Conservation (phyloP, 2,888 invertebrate genomes). For the Lymantria dispar region DNA sequence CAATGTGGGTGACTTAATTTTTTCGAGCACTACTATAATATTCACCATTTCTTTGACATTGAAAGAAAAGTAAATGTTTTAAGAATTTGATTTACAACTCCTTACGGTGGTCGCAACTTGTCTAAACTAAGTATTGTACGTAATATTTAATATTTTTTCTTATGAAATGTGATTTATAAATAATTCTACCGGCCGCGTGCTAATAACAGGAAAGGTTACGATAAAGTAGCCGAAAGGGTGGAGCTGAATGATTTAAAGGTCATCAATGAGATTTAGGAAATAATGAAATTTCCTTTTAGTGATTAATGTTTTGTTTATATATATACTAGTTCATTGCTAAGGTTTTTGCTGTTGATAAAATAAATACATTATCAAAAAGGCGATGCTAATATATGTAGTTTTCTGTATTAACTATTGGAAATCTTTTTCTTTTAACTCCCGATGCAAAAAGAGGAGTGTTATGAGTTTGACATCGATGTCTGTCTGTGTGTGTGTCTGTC, state of each 20-base stretch:
- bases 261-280: neutral
- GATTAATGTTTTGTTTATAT: neutral
- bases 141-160: slow-evolving; percentile 5
- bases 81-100: neutral
- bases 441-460: too few relatives aligned
- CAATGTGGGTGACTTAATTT: too few relatives aligned
- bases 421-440: too few relatives aligned
- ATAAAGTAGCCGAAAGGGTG: neutral
- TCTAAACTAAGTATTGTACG: neutral
- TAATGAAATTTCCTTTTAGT: neutral
- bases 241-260: neutral
- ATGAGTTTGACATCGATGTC: too few relatives aligned
- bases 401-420: too few relatives aligned
- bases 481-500: too few relatives aligned
- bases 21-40: too few relatives aligned
- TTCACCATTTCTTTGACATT: too few relatives aligned
- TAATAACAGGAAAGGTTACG: neutral
- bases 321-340: neutral
- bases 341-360: neutral
- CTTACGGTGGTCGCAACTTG: slow-evolving; percentile 1
- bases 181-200: neutral
- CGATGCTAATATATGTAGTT: too few relatives aligned
- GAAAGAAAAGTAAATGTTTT: too few relatives aligned
- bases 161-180: slow-evolving; percentile 1
- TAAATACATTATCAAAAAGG: too few relatives aligned